A percentile compares a stretch with the other conserved stretches of the same genome.
These are phyloP conservation scores for Ceyx cyanopectus DNA, from an alignment of 2,113 vertebrate species.

Conservation along the genomic window DNA sequence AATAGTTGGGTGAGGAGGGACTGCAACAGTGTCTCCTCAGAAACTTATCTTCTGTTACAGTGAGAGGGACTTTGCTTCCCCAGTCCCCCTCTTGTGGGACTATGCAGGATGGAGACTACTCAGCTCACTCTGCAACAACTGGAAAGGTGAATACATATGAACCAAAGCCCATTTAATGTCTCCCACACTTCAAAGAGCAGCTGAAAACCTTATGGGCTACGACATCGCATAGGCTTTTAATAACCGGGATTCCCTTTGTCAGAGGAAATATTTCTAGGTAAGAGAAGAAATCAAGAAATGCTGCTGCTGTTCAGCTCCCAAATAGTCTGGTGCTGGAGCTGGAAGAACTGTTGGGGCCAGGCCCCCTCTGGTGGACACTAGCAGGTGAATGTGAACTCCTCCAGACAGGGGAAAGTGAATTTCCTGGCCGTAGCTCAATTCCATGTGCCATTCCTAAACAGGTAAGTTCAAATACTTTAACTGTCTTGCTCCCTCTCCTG, in stretches of 20 bases:
- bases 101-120: not conserved
- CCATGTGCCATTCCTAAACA: accelerated
- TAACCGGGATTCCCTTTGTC: not conserved
- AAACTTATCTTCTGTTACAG: not conserved
- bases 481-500: not conserved
- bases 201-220: not conserved
- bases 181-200: not conserved
- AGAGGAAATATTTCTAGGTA: not conserved
- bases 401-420: accelerated
- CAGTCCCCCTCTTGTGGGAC: not conserved
- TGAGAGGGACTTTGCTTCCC: not conserved
- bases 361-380: constrained; percentile 23
- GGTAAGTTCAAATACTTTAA: accelerated
- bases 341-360: not conserved
- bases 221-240: not conserved
- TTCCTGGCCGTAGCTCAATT: no score
- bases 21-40: not conserved
- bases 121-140: not conserved
- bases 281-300: not conserved
- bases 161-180: not conserved
- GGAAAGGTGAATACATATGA: not conserved
- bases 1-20: not conserved
- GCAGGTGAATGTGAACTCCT: not conserved
- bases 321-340: not conserved
- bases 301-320: not conserved